Evolutionary conservation across 2,797 vertebrate genomes (phyloP).

Genomic region (Melanogrammus aeglefinus): DNA sequence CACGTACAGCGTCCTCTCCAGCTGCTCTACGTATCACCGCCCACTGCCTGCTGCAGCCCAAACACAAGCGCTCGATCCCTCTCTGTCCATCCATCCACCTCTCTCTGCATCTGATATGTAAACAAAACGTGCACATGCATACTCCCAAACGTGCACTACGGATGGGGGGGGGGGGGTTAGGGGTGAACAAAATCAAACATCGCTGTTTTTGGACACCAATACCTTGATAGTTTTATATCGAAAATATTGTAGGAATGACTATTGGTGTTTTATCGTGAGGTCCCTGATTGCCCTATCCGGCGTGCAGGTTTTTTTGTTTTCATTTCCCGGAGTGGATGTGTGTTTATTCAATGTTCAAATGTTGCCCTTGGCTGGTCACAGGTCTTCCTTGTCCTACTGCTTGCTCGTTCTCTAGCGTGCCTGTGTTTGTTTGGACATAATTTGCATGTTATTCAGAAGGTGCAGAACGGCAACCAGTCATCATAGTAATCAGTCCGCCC

Average conservation of each 20-base stretch:
- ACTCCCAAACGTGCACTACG: conserved; percentile 14
- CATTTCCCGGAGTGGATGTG: too few relatives aligned
- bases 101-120: conserved; percentile 9
- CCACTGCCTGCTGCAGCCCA: conserved; percentile 40
- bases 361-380: not conserved
- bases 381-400: not conserved
- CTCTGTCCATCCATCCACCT: conserved; percentile 38
- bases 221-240: too few relatives aligned
- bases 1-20: conserved; percentile 54
- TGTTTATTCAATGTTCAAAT: not conserved
- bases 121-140: conserved; percentile 1
- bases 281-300: too few relatives aligned
- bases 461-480: not conserved
- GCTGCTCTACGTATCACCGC: conserved; percentile 56
- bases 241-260: too few relatives aligned
- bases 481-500: not conserved
- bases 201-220: too few relatives aligned
- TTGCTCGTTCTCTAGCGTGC: not conserved
- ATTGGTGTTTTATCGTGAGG: too few relatives aligned
- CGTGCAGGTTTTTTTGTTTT: too few relatives aligned
- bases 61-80: conserved; percentile 34
- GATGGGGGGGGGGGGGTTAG: not conserved
- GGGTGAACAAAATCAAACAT: conserved; percentile 22
- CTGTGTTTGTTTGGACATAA: not conserved
- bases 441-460: not conserved